These are phyloP conservation scores for Chloebia gouldiae DNA, from an alignment of 2,113 vertebrate genomes.

Conservation along the genomic window DNA sequence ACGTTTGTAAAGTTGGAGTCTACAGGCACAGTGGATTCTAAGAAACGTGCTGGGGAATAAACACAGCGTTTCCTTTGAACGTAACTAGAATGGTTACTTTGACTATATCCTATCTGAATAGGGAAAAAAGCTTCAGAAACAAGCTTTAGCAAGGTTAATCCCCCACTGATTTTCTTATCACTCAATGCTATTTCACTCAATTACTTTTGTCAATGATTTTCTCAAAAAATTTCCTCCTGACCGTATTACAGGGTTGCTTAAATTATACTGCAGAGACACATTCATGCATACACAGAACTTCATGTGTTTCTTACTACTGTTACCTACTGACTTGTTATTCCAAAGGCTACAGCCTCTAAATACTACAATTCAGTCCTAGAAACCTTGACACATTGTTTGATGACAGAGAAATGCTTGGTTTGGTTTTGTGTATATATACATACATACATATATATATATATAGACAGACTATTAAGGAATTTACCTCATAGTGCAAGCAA, in stretches of 20 bases:
- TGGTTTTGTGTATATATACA: background rate
- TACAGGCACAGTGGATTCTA: background rate
- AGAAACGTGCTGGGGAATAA: background rate
- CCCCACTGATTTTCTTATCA: background rate
- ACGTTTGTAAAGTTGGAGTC: background rate
- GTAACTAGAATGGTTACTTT: background rate
- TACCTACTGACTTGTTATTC: conserved; percentile 3
- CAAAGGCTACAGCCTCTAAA: conserved; percentile 24
- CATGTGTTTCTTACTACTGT: background rate
- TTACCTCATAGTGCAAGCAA: background rate
- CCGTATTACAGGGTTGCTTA: background rate
- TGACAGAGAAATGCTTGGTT: conserved; percentile 3
- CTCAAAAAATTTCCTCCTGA: background rate
- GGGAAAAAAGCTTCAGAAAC: background rate
- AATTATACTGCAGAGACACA: background rate
- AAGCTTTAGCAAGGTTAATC: background rate
- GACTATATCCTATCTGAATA: background rate
- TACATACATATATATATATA: background rate
- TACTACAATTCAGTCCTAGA: conserved; percentile 30
- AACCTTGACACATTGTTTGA: conserved; percentile 26
- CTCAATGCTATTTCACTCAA: background rate
- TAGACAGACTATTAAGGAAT: conserved; percentile 14
- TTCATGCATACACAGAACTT: background rate
- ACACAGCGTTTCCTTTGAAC: background rate
- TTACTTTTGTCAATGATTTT: background rate